Percentiles rank a stretch among this genome's conserved stretches.
phyloP scores from a whole-genome alignment of 2,888 invertebrate genomes.

The Lucinisca nassula region DNA sequence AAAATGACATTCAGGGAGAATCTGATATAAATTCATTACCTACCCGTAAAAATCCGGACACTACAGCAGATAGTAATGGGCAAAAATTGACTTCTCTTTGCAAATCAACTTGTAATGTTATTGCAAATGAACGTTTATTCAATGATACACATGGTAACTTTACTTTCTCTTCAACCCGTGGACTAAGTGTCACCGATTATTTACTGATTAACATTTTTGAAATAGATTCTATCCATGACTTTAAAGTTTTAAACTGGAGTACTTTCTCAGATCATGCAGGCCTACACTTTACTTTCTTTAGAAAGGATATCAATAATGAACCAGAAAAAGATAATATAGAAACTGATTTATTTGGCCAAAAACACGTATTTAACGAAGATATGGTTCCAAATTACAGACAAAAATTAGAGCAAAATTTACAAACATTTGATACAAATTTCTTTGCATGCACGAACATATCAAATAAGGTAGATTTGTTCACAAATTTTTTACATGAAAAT shows the following conservation, averaged over 20 bases:
- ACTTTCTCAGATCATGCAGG: not conserved
- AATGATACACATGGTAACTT: not conserved
- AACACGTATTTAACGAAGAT: not conserved
- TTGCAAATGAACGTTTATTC: not conserved
- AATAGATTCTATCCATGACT: not conserved
- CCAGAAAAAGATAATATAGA: not conserved
- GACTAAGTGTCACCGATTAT: not conserved
- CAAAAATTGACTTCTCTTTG: not conserved
- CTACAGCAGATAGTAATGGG: not conserved
- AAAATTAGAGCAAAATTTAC: not conserved
- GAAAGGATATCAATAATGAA: not conserved
- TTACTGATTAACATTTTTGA: not conserved
- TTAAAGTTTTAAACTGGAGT: not conserved
- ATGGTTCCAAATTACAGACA: not conserved
- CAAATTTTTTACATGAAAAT: not conserved
- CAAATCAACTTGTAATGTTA: not conserved
- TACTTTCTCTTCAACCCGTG: not conserved
- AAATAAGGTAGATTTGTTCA: not conserved
- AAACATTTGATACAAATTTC: too few species aligned
- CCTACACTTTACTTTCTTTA: not conserved
- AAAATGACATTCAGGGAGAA: not conserved
- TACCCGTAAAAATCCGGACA: not conserved
- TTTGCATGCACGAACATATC: not conserved
- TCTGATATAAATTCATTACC: not conserved
- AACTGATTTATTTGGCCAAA: not conserved